Conservation (phyloP, 2,888 invertebrate genomes). For the Drosophila ezoana region DNA sequence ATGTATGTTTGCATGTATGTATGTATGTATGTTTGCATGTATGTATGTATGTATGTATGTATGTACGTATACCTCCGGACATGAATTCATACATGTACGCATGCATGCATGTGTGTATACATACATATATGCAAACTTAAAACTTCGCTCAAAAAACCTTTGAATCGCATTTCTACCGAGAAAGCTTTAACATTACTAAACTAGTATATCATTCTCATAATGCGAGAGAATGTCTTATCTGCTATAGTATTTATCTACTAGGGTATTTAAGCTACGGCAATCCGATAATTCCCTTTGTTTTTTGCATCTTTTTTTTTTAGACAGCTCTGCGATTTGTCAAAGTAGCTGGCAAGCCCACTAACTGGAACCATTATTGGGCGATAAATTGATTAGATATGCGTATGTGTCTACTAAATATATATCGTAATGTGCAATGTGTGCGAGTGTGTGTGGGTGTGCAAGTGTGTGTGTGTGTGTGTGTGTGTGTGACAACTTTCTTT, state of each 20-base stretch:
- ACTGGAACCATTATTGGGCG: constrained; percentile 75
- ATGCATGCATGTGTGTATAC: too few relatives aligned
- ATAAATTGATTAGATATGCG: constrained; percentile 82
- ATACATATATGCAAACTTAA: too few relatives aligned
- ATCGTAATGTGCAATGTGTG: constrained; percentile 6
- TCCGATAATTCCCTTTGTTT: neutral
- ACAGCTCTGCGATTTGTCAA: constrained; percentile 72
- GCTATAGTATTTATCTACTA: neutral
- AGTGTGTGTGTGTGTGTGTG: constrained; percentile 23
- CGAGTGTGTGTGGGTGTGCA: constrained; percentile 3
- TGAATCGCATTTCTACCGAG: too few relatives aligned
- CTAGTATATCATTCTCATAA: too few relatives aligned
- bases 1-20: too few relatives aligned
- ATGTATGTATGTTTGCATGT: too few relatives aligned
- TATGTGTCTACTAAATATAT: constrained; percentile 23
- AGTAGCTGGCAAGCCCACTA: constrained; percentile 59
- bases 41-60: too few relatives aligned
- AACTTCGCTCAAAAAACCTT: too few relatives aligned
- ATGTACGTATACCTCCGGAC: too few relatives aligned
- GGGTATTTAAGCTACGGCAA: constrained; percentile 7
- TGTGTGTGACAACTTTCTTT: constrained; percentile 46
- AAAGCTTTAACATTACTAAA: too few relatives aligned
- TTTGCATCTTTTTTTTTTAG: constrained; percentile 30
- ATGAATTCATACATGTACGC: too few relatives aligned
- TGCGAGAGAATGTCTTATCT: too few relatives aligned